Evolutionary conservation across 2,888 invertebrate species (phyloP).

Genomic region (Athetis lepigone): DNA sequence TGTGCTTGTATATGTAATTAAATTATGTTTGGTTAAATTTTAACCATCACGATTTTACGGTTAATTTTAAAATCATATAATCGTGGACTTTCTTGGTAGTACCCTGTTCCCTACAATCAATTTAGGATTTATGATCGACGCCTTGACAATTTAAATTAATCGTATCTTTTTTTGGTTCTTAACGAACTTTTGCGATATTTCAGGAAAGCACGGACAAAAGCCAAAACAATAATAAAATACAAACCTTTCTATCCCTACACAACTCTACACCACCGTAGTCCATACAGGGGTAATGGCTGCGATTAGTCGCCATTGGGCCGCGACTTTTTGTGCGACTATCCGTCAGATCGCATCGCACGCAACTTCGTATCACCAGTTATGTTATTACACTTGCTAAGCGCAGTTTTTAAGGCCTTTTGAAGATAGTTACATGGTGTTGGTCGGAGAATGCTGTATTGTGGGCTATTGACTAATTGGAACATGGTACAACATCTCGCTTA

Average conservation of each 20-base stretch:
- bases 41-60: too few species aligned
- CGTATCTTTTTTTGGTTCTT: too few species aligned
- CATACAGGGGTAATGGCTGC: conserved; percentile 69
- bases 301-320: conserved; percentile 69
- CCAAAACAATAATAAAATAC: background rate
- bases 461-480: conserved; percentile 33
- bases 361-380: conserved; percentile 56
- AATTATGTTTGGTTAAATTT: too few species aligned
- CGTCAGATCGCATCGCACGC: conserved; percentile 65
- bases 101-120: too few species aligned
- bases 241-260: background rate
- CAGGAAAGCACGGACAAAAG: background rate
- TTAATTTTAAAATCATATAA: too few species aligned
- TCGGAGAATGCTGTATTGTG: conserved; percentile 16
- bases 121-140: too few species aligned
- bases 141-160: too few species aligned
- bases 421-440: conserved; percentile 41
- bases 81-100: too few species aligned
- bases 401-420: conserved; percentile 44
- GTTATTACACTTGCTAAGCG: conserved; percentile 66
- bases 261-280: conserved; percentile 56
- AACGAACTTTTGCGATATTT: too few species aligned
- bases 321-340: conserved; percentile 66
- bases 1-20: too few species aligned
- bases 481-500: conserved; percentile 9